phyloP scores from a whole-genome alignment of 30 jellyfish, hydroid and myxozoan genomes.

The Cassiopea andromeda region DNA sequence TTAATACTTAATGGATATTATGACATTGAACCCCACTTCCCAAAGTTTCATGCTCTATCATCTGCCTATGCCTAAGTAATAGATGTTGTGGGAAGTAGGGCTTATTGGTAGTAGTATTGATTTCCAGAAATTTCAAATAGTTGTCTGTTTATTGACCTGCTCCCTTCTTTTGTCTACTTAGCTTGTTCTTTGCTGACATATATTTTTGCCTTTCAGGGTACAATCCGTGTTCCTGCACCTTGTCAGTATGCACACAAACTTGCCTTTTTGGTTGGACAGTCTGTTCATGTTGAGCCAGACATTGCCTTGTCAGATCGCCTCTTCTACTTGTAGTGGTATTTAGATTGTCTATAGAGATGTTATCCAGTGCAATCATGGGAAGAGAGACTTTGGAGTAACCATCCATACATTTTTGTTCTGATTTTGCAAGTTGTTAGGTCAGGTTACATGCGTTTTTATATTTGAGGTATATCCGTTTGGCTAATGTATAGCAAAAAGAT shows the following conservation, averaged over 20 bases:
- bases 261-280: constrained; percentile 98
- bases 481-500: too few species aligned
- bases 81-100: too few species aligned
- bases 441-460: background rate
- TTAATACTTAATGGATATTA: too few species aligned
- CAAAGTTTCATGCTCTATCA: too few species aligned
- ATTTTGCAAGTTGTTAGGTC: background rate
- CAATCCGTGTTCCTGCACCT: constrained; percentile 99
- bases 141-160: background rate
- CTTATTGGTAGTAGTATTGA: too few species aligned
- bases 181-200: background rate
- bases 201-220: constrained; percentile 76
- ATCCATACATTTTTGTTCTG: background rate
- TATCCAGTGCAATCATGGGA: background rate
- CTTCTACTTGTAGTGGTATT: constrained; percentile 74
- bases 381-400: background rate
- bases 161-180: background rate
- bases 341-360: background rate
- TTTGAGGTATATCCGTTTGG: background rate
- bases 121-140: too few species aligned
- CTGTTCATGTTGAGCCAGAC: constrained; percentile 89
- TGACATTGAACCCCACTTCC: too few species aligned
- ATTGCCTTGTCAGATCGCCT: constrained; percentile 90
- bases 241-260: constrained; percentile 99
- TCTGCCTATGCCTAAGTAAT: too few species aligned